A percentile compares a stretch with the other conserved stretches of the same genome.
These are phyloP conservation scores for Xenopus tropicalis DNA, from an alignment of 2,113 vertebrate species.

Conservation along the genomic window UCB_Xtro_10.0 CM004447.2:58078001-58078500, in stretches of 20 bases:
- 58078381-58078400: too few relatives aligned
- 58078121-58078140: constrained; percentile 7
- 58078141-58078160: constrained; percentile 14
- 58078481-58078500: constrained; percentile 37
- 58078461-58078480: constrained; percentile 36
- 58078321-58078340: too few relatives aligned
- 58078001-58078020: too few relatives aligned
- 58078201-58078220: neutral
- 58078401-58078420: too few relatives aligned
- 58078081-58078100: constrained; percentile 4
- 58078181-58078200: neutral
- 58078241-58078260: constrained; percentile 18
- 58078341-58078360: too few relatives aligned
- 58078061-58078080: constrained; percentile 1
- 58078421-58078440: neutral
- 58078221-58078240: constrained; percentile 3
- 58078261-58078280: constrained; percentile 30
- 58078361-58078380: too few relatives aligned
- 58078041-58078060: constrained; percentile 10
- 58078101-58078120: neutral
- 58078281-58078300: constrained; percentile 1
- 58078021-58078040: too few relatives aligned
- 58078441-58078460: constrained; percentile 13
- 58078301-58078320: too few relatives aligned
- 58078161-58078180: constrained; percentile 17